A percentile compares a stretch with the other conserved stretches of the same genome.
Conservation (phyloP, 1,140 invertebrate genomes). For the Brachystomella parvula region DNA sequence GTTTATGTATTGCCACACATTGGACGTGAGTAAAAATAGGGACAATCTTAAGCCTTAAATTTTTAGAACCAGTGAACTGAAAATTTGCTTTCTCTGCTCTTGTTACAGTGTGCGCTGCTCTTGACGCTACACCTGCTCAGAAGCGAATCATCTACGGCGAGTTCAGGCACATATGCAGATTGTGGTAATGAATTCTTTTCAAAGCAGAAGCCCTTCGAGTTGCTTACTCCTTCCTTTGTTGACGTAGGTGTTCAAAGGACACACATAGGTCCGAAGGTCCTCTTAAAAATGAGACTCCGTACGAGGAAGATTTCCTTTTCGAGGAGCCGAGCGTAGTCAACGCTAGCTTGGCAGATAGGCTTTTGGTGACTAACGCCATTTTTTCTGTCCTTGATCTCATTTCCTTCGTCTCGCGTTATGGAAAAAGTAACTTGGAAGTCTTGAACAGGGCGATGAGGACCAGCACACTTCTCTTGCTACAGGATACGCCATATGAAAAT, state of each 20-base stretch:
- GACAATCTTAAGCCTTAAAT: too few species aligned
- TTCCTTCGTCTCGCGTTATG: neutral
- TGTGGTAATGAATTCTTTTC: neutral
- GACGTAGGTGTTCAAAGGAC: neutral
- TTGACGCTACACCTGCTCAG: neutral
- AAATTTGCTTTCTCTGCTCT: neutral
- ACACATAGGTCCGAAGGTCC: neutral
- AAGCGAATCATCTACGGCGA: neutral
- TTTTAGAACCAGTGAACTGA: too few species aligned
- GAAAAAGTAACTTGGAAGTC: neutral
- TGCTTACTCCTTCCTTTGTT: conserved; percentile 1
- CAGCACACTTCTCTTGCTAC: neutral
- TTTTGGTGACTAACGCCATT: neutral
- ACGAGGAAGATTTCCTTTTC: neutral
- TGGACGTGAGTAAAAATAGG: neutral
- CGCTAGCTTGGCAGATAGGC: neutral
- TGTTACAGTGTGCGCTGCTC: neutral
- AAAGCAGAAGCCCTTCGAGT: too few species aligned
- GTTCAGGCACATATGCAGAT: neutral
- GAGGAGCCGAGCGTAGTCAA: neutral
- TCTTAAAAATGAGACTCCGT: neutral
- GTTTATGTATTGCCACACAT: neutral
- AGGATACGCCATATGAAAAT: neutral
- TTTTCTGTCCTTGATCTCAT: neutral
- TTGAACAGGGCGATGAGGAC: neutral